Evolutionary conservation across 2,888 invertebrate species (phyloP).

Genomic region (Dioctria rufipes): DNA sequence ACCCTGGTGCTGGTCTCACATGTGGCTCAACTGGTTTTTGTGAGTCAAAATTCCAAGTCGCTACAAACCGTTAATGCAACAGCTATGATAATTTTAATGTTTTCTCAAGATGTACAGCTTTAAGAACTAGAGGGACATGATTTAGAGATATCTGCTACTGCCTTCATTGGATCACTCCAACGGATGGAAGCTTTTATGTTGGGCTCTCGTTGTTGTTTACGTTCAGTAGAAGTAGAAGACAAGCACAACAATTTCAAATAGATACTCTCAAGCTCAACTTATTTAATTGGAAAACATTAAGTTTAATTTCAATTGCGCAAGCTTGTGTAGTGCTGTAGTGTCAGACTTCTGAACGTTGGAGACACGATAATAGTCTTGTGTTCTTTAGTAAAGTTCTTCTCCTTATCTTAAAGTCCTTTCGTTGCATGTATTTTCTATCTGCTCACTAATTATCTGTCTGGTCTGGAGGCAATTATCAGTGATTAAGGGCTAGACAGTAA

Average conservation of each 20-base stretch:
- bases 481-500: constrained; percentile 4
- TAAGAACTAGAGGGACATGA: not conserved
- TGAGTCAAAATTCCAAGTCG: not conserved
- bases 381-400: not conserved
- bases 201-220: constrained; percentile 17
- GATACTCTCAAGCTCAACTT: not conserved
- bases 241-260: not conserved
- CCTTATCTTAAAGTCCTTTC: not conserved
- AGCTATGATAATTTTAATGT: not conserved
- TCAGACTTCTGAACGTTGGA: too few species aligned
- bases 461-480: not conserved
- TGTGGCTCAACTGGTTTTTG: constrained; percentile 35
- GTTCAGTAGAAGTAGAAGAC: not conserved
- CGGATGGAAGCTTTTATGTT: not conserved
- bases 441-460: constrained; percentile 15
- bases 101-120: not conserved
- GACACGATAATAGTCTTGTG: not conserved
- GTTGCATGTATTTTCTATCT: constrained; percentile 8
- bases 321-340: too few species aligned
- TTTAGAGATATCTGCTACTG: not conserved
- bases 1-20: not conserved
- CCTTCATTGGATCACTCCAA: not conserved
- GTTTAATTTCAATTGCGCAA: not conserved
- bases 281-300: constrained; percentile 19
- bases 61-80: not conserved